Evolutionary conservation across 1,140 invertebrate genomes (phyloP), one percentile per base, ranked within the genome.

Genomic region (Steinernema khuongi): DNA sequence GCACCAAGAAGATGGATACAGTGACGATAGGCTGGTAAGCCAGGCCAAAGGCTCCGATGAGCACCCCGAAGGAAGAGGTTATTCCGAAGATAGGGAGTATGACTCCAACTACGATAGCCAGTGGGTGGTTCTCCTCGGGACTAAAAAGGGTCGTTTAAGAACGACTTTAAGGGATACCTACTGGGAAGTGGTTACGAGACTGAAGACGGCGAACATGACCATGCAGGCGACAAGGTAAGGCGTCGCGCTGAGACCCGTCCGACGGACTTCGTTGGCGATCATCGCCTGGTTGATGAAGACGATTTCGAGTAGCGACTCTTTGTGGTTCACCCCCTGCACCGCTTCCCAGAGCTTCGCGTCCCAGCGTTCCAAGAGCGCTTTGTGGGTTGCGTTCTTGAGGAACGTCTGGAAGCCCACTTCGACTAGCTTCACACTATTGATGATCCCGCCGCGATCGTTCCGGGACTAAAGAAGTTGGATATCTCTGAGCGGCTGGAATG

Each of bases 21-120:
- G 68, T 32, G 4, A 69, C 68, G 31, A 69, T 69, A 4, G 33
- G 33, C 31, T 69, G 30, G 26, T 69, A 69, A n/a, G 68, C 30
- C 7, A 69, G n/a, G 4, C 68, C 50, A 22, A 60, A 60, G 50
- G 7, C 50, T 60, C 50, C 50, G 22, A 60, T 26, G 14, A 60
- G 22, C 14, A 60, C 50, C 4, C 50, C 50, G 26, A 60, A 60
- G 7, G 50, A 60, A 4, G 50, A 60, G 11, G 50, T 60, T 4
- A 22, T 60, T 7, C 50, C 50, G 50, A 60, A 60, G 22, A 60
- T 60, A 4, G 50, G 50, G 14, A 60, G 50, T 4, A 60, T 11
- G 22, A 60, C 19, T 17, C 50, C 50, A 4, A 60, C 19, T 11
- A 60, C 22, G 22, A 60, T 22, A 22, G 50, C 50, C 22, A 60